Evolutionary conservation across 2,113 vertebrate species (phyloP), one percentile per base, ranked within the genome.

Genomic region (Brachirus orientalis): DNA sequence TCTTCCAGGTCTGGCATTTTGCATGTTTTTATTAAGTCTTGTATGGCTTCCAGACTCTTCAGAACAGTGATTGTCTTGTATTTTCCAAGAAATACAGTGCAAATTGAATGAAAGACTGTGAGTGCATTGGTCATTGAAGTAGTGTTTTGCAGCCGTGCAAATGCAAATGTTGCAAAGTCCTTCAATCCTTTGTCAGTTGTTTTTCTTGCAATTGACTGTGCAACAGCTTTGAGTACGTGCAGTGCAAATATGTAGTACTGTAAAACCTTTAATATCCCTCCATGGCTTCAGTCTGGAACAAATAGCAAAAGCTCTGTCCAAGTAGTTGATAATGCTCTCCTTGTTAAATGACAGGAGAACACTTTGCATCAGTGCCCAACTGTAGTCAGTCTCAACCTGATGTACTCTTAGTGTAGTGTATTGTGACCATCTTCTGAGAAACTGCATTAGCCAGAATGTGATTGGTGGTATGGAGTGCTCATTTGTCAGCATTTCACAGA

Each of bases 191-290:
- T 55, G 40, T 70, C 56, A 1, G 10, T 7, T 3, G 55, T 81
- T 45, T 72, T 70, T 38, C 44, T 47, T 8, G 38, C 40, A 56
- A 63, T 36, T 20, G 41, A 20, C n/a, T 83, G 43, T 10, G 18
- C 0, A 1, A 61, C 59, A 20, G 74, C 41, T 40, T 83, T 77
- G 2, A 82, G 8, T 3, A 43, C 28, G 65, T 5, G 54, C 63
- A 50, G 67, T 61, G 41, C 63, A 69, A 6, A 63, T 19, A 13
- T 75, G 67, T 6, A 81, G 33, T 7, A 72, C 78, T 28, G 71
- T 36, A 36, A 36, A 36, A 36, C 35, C 35, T 36, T 36, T 36
- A 36, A 36, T 36, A 4, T 6, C 53, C 7, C 13, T 40, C 64
- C 45, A 61, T 45, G 55, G 62, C 14, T 35, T 82, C 16, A 19